These are phyloP conservation scores for Ceuthmochares aereus DNA, from an alignment of 2,113 vertebrate genomes.

Conservation along the genomic window DNA sequence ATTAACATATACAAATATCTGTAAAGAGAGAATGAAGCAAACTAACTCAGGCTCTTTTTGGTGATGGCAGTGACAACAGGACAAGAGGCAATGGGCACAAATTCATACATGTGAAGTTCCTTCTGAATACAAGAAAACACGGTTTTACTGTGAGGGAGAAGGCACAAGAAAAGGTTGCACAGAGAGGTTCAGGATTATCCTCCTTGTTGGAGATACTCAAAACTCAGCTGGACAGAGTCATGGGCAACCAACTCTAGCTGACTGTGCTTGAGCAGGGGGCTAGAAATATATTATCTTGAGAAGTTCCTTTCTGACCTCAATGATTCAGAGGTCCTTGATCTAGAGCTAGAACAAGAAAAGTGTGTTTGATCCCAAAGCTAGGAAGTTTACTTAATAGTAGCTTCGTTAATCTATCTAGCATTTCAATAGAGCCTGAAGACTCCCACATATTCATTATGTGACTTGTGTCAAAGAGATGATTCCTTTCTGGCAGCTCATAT, in stretches of 20 bases:
- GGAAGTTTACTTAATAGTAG: background rate
- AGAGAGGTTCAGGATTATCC: background rate
- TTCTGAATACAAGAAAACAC: background rate
- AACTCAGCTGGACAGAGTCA: too few relatives aligned
- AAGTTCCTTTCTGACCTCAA: background rate
- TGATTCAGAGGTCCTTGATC: background rate
- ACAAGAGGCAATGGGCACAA: background rate
- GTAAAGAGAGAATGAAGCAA: background rate
- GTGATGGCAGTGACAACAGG: background rate
- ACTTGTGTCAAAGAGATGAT: background rate
- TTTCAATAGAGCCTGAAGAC: background rate
- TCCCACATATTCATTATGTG: background rate
- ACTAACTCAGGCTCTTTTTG: background rate
- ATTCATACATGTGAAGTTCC: fast-evolving
- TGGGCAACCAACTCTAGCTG: too few relatives aligned
- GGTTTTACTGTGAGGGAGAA: background rate
- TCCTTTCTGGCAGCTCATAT: background rate
- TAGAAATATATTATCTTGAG: background rate
- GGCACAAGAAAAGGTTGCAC: background rate
- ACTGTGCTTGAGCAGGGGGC: background rate
- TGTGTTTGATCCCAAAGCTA: background rate
- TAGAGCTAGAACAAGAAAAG: background rate
- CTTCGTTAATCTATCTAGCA: background rate
- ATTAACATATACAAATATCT: background rate
- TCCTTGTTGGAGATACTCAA: background rate